These are phyloP conservation scores for Caretta caretta DNA, from an alignment of 2,113 vertebrate species.

Conservation along the genomic window DNA sequence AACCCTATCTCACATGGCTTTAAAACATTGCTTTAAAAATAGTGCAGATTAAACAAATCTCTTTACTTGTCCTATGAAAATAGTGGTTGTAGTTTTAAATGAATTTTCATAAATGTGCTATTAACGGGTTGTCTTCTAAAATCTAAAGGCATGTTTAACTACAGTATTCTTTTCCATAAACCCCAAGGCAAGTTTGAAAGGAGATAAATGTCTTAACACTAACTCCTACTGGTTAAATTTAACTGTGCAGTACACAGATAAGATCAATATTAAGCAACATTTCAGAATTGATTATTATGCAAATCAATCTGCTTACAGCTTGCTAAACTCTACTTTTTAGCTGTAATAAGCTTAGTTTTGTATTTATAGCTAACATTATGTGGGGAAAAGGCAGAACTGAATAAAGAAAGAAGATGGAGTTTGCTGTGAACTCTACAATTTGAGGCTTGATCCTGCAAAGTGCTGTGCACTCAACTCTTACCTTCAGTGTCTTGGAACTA, in stretches of 20 bases:
- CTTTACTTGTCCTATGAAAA: constrained; percentile 79
- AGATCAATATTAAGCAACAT: constrained; percentile 45
- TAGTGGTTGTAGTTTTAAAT: constrained; percentile 62
- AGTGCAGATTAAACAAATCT: constrained; percentile 88
- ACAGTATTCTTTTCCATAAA: constrained; percentile 40
- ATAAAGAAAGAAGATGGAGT: not conserved
- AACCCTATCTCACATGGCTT: constrained; percentile 66
- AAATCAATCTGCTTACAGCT: not conserved
- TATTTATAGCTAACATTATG: not conserved
- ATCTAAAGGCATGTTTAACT: constrained; percentile 26
- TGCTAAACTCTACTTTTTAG: not conserved
- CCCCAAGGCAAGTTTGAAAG: constrained; percentile 6
- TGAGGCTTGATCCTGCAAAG: not conserved
- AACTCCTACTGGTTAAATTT: not conserved
- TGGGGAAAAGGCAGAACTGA: not conserved
- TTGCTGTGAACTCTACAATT: not conserved
- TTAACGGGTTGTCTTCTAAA: constrained; percentile 55
- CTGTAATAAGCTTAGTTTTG: not conserved
- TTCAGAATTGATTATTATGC: not conserved
- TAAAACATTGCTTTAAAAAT: constrained; percentile 79
- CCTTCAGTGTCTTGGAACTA: not conserved
- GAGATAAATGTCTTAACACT: constrained; percentile 15
- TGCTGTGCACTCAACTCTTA: not conserved
- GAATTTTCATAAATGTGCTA: constrained; percentile 25
- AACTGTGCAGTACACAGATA: constrained; percentile 1